A percentile compares a stretch with the other conserved stretches of the same genome.
Conservation (phyloP, 2,797 vertebrate species). For the Acomys russatus region DNA sequence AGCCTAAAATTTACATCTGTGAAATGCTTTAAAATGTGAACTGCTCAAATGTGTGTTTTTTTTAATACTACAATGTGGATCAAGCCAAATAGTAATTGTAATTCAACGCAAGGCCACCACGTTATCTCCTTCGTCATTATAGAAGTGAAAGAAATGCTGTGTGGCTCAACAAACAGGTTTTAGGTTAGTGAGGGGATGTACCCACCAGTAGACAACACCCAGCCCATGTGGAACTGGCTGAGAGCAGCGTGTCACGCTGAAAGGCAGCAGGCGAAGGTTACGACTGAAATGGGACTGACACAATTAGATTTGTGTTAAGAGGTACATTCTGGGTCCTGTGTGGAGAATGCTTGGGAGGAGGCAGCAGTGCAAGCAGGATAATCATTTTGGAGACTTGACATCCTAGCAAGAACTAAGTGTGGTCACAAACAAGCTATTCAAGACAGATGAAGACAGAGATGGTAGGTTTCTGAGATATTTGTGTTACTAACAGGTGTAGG, state of each 20-base stretch:
- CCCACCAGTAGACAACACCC: too few species aligned
- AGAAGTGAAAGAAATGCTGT: background rate
- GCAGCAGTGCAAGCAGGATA: background rate
- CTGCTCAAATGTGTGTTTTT: background rate
- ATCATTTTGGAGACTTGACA: background rate
- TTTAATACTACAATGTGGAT: background rate
- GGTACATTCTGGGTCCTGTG: background rate
- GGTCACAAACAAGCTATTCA: background rate
- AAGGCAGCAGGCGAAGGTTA: background rate
- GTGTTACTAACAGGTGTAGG: background rate
- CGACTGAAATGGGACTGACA: background rate
- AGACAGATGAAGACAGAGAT: background rate
- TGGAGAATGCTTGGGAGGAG: background rate
- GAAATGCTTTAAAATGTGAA: conserved; percentile 28
- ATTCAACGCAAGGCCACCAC: background rate
- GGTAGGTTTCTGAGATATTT: background rate
- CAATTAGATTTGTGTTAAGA: background rate
- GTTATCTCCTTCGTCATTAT: background rate
- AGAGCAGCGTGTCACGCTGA: background rate
- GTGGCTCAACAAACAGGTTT: background rate
- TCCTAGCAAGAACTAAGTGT: background rate
- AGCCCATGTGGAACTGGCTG: background rate
- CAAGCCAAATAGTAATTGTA: conserved; percentile 7
- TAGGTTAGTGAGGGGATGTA: background rate
- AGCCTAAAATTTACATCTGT: conserved; percentile 37